Base-by-base conservation (phyloP, 1,140 invertebrate species). In the Zaprionus inermis region DNA sequence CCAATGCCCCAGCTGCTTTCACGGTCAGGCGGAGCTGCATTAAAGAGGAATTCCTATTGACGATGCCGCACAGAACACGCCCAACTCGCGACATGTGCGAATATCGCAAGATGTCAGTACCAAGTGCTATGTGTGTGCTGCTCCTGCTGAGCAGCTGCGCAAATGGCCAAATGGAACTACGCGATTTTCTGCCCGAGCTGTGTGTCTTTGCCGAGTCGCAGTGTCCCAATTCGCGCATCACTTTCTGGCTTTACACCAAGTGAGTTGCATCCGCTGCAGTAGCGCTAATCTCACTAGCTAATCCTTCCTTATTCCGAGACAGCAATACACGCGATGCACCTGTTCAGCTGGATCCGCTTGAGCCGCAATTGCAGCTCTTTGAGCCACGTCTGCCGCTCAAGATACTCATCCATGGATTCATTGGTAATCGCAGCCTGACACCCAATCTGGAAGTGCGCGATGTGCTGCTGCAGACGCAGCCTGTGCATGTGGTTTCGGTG, bases 401-500 rank as follows among this genome's bases (percentile, higher is more conserved):
- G 44, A 89, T 92, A 76, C 86, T 91, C 54, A 72, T 84, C 70
- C 93, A 93, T 78, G 93, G 90, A n/a, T 91, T 92, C 14, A 67
- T 78, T 9, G 78, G 86, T 10, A 79, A 78, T 65, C 76, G 77
- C 10, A 77, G 70, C 60, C 34, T 77, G 28, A 84, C 86, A 5
- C 91, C 88, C 12, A 92, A 91, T 65, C 24, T 81, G 12, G 91
- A 92, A 57, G 64, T 90, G 12, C 64, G 85, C 2, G 72, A 92
- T 58, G 56, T 92, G 52, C 73, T 86, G 16, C 60, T 92, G 20
- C 58, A 82, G 20, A 71, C 92, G 81, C 93, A 92, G 89, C 70
- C 84, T 14, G 78, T 90, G 60, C 90, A 93, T 76, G 92, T 94
- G 67, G 92, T 93, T 78, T 76, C 92, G 72, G 93, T 94, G 86